Evolutionary conservation across 2,113 vertebrate genomes (phyloP).

Genomic region (Athene noctua): DNA sequence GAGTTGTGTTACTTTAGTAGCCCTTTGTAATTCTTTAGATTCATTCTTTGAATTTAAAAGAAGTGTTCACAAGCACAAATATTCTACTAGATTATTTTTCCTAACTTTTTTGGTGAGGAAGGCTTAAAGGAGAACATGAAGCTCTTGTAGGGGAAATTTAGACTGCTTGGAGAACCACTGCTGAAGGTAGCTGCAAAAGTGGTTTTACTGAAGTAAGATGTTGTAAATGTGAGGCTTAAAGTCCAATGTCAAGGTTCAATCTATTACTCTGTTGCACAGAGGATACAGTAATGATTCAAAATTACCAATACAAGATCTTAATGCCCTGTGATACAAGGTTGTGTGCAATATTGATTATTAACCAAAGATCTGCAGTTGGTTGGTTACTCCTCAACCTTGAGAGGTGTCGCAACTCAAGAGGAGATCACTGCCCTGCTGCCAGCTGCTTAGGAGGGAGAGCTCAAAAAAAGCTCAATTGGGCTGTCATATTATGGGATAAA

Average conservation of each 20-base stretch:
- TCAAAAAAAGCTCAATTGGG: not conserved
- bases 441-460: not conserved
- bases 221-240: not conserved
- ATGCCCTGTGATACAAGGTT: not conserved
- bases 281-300: not conserved
- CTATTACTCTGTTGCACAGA: not conserved
- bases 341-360: accelerated
- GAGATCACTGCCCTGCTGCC: not conserved
- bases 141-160: not conserved
- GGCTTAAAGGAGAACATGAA: not conserved
- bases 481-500: not conserved
- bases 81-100: not conserved
- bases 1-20: not conserved
- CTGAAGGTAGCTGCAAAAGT: not conserved
- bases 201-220: not conserved
- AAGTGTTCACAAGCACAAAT: not conserved
- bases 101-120: not conserved
- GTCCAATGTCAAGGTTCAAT: not conserved
- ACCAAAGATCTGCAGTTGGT: not conserved
- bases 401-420: not conserved
- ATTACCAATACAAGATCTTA: not conserved
- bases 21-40: not conserved
- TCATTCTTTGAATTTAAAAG: not conserved
- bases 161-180: not conserved
- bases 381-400: not conserved